Evolutionary conservation across 2,888 invertebrate species (phyloP).

Genomic region (Chirona hameri): DNA sequence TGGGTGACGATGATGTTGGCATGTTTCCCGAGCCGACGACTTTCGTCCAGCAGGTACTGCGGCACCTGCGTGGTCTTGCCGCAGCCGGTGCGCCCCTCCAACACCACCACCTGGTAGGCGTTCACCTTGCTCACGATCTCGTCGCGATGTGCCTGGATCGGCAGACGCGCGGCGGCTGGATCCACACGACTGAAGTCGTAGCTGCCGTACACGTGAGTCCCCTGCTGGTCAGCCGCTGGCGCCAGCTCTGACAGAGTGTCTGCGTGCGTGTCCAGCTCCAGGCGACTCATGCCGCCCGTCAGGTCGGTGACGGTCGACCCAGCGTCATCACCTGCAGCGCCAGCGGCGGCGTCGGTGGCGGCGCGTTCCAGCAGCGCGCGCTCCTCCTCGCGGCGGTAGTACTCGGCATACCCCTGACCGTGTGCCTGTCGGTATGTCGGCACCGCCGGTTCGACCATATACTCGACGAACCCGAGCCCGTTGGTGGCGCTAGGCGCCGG

Average conservation of each 20-base stretch:
- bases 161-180: constrained; percentile 44
- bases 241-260: not conserved
- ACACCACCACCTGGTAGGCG: constrained; percentile 68
- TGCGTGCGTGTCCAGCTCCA: constrained; percentile 11
- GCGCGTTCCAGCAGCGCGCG: constrained; percentile 9
- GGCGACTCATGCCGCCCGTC: constrained; percentile 4
- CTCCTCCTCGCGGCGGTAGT: constrained; percentile 1
- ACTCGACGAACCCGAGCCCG: not conserved
- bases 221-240: constrained; percentile 36
- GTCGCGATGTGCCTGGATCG: constrained; percentile 40
- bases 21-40: constrained; percentile 57
- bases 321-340: not conserved
- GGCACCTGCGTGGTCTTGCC: constrained; percentile 74
- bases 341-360: not conserved
- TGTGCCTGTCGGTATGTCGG: not conserved
- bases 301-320: not conserved
- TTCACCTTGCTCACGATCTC: constrained; percentile 67
- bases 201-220: constrained; percentile 45
- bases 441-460: not conserved
- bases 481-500: not conserved
- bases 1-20: constrained; percentile 92
- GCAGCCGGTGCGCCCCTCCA: constrained; percentile 92
- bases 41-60: constrained; percentile 84
- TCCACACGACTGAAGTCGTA: constrained; percentile 46
- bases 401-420: constrained; percentile 7